Conservation (phyloP, 2,113 vertebrate species). For the Python bivittatus region DNA sequence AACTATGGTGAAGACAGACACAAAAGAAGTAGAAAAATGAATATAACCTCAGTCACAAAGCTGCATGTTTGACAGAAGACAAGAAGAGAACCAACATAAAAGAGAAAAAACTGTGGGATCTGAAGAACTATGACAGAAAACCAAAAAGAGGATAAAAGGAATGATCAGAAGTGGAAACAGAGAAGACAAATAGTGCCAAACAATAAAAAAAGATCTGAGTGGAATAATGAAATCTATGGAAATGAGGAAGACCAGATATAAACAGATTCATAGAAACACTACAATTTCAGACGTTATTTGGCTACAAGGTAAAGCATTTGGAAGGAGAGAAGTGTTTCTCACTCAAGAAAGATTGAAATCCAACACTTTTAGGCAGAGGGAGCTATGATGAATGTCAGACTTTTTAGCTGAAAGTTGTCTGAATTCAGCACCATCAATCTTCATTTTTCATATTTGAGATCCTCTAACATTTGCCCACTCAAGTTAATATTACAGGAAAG, state of each 20-base stretch:
- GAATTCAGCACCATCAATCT: not conserved
- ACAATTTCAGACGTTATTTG: slow-evolving; percentile 47
- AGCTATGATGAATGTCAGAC: not conserved
- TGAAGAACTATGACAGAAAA: slow-evolving; percentile 63
- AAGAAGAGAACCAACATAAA: slow-evolving; percentile 47
- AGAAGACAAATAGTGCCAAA: slow-evolving; percentile 64
- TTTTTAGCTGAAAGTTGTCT: not conserved
- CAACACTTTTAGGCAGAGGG: not conserved
- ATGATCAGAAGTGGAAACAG: slow-evolving; percentile 61
- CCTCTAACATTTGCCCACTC: not conserved
- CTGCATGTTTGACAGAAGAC: slow-evolving; percentile 52
- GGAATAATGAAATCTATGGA: slow-evolving; percentile 69
- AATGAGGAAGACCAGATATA: slow-evolving; percentile 52
- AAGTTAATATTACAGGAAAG: not conserved
- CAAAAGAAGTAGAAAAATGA: slow-evolving; percentile 54
- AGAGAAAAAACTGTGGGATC: slow-evolving; percentile 47
- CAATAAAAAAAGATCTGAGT: slow-evolving; percentile 53
- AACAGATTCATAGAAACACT: slow-evolving; percentile 36
- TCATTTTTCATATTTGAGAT: slow-evolving; percentile 1
- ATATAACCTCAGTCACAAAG: slow-evolving; percentile 59
- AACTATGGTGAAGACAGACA: slow-evolving; percentile 5
- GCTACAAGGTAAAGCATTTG: slow-evolving; percentile 30
- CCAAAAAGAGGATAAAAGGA: slow-evolving; percentile 67
- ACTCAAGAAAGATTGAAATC: slow-evolving; percentile 35
- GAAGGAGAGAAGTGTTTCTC: not conserved